Evolutionary conservation across 2,888 invertebrate species (phyloP), one percentile per base, ranked within the genome.

Genomic region (Neuroscelio doddi): DNA sequence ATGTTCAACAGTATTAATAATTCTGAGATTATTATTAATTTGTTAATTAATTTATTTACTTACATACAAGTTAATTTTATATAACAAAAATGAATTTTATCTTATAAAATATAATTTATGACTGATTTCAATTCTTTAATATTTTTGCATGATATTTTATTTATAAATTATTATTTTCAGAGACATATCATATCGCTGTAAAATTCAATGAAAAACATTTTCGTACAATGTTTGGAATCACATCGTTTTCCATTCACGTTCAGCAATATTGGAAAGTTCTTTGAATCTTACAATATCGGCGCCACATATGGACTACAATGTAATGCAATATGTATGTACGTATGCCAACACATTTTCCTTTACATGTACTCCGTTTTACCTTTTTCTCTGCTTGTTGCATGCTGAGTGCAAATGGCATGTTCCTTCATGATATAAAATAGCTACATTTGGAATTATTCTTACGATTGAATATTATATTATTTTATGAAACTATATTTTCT

Each of bases 361-460:
- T 29, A 34, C 51, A 45, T 56, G 52, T 62, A 39, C 50, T 49
- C 50, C 44, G 24, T 56, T 55, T 41, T 38, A 41, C 36, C 47
- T 36, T 42, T 49, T 52, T 36, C 46, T 50, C 50, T 51, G 52
- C 59, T 59, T 64, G 64, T 59, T 64, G 58, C 64, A 59, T 51
- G 58, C 41, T 47, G 59, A 46, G 42, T 45, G 49, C 52, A 52
- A 57, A 64, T 57, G 52, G 41, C 53, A 41, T 49, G 53, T 44
- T 57, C 24, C 32, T 36, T 44, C 34, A 8, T 16, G 38, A 15
- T 1, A 38, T 17, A 38, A 38, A 15, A 38, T 1, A 16, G 4
- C 16, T 17, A n/a, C 10, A 17, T 10, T 14, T 14, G 12, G 12
- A 36, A 36, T 36, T 36, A 4, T 9, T 36, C 2, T 15, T 2